A percentile compares a stretch with the other conserved stretches of the same genome.
Evolutionary conservation across 2,797 vertebrate genomes (phyloP).

Genomic region (Tiaroga cobitis): DNA sequence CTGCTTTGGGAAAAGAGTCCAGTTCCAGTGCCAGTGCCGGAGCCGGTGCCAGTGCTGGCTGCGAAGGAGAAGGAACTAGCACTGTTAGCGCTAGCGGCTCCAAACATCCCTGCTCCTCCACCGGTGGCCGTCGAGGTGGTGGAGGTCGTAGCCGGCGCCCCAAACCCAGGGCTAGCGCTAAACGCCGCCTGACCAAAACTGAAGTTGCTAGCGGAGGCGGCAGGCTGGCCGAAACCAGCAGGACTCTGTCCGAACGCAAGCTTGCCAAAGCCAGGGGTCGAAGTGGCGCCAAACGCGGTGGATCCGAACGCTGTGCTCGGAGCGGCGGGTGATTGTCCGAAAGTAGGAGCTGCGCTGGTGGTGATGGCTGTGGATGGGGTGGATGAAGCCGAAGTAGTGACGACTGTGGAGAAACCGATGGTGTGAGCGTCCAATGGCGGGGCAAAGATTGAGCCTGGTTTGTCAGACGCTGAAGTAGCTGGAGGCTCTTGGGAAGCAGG

Average conservation of each 20-base stretch:
- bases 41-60: conserved; percentile 62
- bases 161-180: conserved; percentile 76
- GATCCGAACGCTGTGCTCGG: conserved; percentile 70
- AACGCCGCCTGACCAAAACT: conserved; percentile 78
- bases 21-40: conserved; percentile 66
- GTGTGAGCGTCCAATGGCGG: conserved; percentile 4
- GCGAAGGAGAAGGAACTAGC: conserved; percentile 88
- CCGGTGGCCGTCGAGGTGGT: conserved; percentile 67
- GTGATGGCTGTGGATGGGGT: conserved; percentile 14
- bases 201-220: conserved; percentile 68
- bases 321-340: conserved; percentile 42
- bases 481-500: conserved; percentile 56
- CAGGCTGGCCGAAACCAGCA: conserved; percentile 81
- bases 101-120: conserved; percentile 78
- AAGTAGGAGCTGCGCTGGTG: conserved; percentile 32
- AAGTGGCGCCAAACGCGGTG: conserved; percentile 62
- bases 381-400: conserved; percentile 65
- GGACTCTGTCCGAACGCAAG: conserved; percentile 78
- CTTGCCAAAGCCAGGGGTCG: conserved; percentile 76
- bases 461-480: conserved; percentile 70
- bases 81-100: conserved; percentile 72
- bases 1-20: conserved; percentile 83
- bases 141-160: conserved; percentile 76
- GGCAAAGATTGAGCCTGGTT: conserved; percentile 78
- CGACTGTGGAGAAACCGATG: conserved; percentile 55